These are phyloP conservation scores for Pungitius pungitius DNA, from an alignment of 2,113 vertebrate genomes.

Conservation along the genomic window DNA sequence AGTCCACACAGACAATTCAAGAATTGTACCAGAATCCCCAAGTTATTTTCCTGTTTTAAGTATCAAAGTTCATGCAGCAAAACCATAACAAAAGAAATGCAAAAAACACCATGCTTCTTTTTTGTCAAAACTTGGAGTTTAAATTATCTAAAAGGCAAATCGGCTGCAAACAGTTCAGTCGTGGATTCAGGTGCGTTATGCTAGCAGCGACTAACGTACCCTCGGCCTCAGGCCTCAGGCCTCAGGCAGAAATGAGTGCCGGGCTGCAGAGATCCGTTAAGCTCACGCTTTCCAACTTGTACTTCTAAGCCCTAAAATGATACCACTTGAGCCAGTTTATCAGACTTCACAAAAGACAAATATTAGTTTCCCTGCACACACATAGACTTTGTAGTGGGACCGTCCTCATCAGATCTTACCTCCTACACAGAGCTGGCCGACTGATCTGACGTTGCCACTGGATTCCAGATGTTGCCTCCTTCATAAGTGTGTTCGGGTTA, in stretches of 20 bases:
- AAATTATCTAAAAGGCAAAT: background rate
- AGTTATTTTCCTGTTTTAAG: background rate
- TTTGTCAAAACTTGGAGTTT: background rate
- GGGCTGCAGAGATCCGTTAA: background rate
- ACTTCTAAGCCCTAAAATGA: background rate
- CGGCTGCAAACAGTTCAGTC: background rate
- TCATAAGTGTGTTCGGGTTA: constrained; percentile 31
- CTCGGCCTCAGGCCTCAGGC: too few species aligned
- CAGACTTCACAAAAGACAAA: background rate
- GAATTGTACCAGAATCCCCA: too few species aligned
- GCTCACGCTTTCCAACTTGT: background rate
- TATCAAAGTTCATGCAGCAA: background rate
- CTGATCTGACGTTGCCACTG: constrained; percentile 43
- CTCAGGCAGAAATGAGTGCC: background rate
- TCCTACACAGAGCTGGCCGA: constrained; percentile 71
- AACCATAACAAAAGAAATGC: too few species aligned
- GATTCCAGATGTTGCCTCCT: constrained; percentile 32
- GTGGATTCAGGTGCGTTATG: background rate
- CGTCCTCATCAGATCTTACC: constrained; percentile 49
- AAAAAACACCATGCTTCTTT: background rate
- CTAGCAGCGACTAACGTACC: background rate
- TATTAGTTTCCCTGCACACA: background rate
- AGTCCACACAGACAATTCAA: background rate
- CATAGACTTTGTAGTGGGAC: background rate
- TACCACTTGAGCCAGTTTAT: background rate